Evolutionary conservation across 1,140 invertebrate genomes (phyloP), one percentile per base, ranked within the genome.

Genomic region (Tetragnatha versicolor): DNA sequence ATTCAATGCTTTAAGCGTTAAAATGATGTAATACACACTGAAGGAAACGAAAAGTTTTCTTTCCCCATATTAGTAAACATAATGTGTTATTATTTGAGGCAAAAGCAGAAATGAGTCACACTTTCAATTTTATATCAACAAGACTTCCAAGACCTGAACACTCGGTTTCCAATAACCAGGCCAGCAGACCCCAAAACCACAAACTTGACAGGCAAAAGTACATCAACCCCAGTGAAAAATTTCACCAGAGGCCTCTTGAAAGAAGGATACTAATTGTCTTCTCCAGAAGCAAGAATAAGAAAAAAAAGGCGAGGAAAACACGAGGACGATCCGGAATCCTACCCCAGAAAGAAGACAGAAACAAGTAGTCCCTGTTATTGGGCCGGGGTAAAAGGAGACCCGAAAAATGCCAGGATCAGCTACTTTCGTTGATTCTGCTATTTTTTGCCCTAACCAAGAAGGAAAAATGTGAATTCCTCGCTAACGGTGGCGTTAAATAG

Each of bases 191-290:
- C n/a, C n/a, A n/a, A n/a, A n/a, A n/a, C n/a, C n/a, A n/a, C n/a
- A n/a, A 5, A n/a, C 3, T 12, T 58, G 27, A n/a, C 17, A n/a
- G n/a, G n/a, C n/a, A n/a, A n/a, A n/a, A n/a, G n/a, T n/a, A n/a
- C n/a, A n/a, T n/a, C n/a, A n/a, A n/a, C n/a, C 29, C 53, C 53
- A 7, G 29, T 4, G 29, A 58, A 3, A n/a, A n/a, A n/a, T 58
- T 17, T 17, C 55, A 33, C 5, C 14, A 9, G 12, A 20, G 55
- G 55, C 27, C 55, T n/a, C 29, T n/a, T 58, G 27, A 31, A 31
- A 58, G 55, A 58, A 58, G 27, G 55, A 31, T 58, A 58, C 55
- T 58, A 58, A 58, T 58, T 58, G 55, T 58, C 35, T n/a, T 58
- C 31, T 0, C 55, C 14, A 1, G n/a, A 17, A n/a, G 55, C 31